A percentile compares a stretch with the other conserved stretches of the same genome.
Evolutionary conservation across 2,888 invertebrate species (phyloP).

Genomic region (Eupithecia centaureata): DNA sequence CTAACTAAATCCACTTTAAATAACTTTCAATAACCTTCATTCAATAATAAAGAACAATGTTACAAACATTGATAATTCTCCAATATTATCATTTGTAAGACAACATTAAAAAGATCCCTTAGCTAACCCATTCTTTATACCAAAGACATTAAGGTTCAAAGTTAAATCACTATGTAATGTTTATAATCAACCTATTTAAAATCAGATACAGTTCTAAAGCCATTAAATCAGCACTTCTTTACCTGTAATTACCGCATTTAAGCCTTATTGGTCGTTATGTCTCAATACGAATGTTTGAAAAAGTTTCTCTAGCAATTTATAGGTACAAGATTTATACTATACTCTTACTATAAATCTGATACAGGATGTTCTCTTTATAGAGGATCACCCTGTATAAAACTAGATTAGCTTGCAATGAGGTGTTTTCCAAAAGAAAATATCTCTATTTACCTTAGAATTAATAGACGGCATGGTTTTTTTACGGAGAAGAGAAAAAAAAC

Average conservation of each 20-base stretch:
- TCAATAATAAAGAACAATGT: conserved; percentile 2
- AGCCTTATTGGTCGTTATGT: conserved; percentile 30
- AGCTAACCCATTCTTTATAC: neutral
- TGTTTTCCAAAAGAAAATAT: too few relatives aligned
- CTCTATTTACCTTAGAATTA: too few relatives aligned
- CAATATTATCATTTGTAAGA: neutral
- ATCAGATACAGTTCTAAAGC: conserved; percentile 15
- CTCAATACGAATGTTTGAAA: conserved; percentile 21
- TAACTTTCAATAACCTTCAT: neutral
- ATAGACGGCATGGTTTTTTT: too few relatives aligned
- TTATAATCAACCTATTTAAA: conserved; percentile 16
- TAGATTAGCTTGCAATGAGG: neutral
- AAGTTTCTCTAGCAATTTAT: conserved; percentile 4
- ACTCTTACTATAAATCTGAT: neutral
- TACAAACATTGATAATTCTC: conserved; percentile 1
- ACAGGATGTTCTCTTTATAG: neutral
- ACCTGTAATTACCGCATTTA: conserved; percentile 20
- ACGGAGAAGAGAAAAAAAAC: too few relatives aligned
- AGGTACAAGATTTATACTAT: neutral
- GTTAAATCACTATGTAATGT: neutral
- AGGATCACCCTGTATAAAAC: neutral
- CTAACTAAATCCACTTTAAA: neutral
- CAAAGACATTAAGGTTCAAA: neutral
- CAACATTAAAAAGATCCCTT: neutral
- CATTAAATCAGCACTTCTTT: conserved; percentile 24